A percentile compares a stretch with the other conserved stretches of the same genome.
Conservation (phyloP, 2,888 invertebrate genomes). For the Pterostichus niger region DNA sequence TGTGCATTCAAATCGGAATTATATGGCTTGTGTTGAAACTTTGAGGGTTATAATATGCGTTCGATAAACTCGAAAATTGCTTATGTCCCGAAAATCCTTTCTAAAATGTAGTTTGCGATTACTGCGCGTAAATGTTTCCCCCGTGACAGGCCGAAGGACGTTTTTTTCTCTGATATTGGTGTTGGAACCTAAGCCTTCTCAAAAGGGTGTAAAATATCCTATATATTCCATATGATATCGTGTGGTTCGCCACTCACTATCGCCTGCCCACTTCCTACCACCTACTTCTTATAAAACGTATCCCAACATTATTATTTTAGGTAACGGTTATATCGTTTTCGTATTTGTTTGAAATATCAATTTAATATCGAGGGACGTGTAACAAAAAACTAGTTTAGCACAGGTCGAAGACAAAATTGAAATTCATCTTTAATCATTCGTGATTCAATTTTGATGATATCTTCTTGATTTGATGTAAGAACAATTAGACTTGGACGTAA, state of each 20-base stretch:
- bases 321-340: conserved; percentile 41
- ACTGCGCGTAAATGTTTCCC: conserved; percentile 44
- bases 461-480: conserved; percentile 38
- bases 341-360: conserved; percentile 55
- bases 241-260: conserved; percentile 20
- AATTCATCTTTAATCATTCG: conserved; percentile 29
- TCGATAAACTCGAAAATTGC: conserved; percentile 50
- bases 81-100: conserved; percentile 45
- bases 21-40: conserved; percentile 8
- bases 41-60: conserved; percentile 8
- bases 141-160: conserved; percentile 7
- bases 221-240: conserved; percentile 53
- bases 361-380: conserved; percentile 18
- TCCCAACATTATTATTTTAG: conserved; percentile 52
- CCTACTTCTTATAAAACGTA: conserved; percentile 12
- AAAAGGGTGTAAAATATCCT: conserved; percentile 56
- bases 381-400: conserved; percentile 6
- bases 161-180: conserved; percentile 53
- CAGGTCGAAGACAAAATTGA: neutral
- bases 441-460: conserved; percentile 45
- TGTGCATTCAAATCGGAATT: conserved; percentile 49
- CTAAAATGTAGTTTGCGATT: conserved; percentile 58
- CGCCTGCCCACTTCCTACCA: neutral
- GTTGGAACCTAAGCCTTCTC: conserved; percentile 45
- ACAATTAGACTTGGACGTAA: conserved; percentile 18